Conservation (phyloP, 2,888 invertebrate species). For the Xestia c-nigrum region DNA sequence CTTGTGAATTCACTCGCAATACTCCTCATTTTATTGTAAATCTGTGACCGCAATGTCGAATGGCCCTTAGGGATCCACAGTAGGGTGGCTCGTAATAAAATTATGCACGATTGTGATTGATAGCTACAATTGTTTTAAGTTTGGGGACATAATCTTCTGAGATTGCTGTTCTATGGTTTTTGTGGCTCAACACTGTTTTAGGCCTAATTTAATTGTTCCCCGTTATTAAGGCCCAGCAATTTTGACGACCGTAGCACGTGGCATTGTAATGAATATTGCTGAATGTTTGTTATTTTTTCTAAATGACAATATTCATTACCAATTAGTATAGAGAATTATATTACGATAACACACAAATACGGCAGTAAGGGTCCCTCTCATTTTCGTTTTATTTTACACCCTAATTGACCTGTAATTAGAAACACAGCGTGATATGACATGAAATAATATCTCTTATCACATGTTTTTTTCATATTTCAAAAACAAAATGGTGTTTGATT, state of each 20-base stretch:
- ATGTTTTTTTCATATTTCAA: constrained; percentile 12
- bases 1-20: constrained; percentile 78
- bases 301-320: constrained; percentile 8
- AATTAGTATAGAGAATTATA: constrained; percentile 12
- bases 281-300: not conserved
- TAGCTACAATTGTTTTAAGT: constrained; percentile 67
- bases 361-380: not conserved
- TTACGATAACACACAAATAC: constrained; percentile 6
- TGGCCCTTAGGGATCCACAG: constrained; percentile 66
- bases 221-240: not conserved
- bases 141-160: constrained; percentile 37
- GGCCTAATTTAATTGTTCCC: not conserved
- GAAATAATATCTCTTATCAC: not conserved
- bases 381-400: not conserved
- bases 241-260: not conserved
- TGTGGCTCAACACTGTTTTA: not conserved
- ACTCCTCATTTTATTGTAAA: constrained; percentile 81
- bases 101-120: constrained; percentile 69
- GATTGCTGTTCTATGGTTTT: constrained; percentile 1
- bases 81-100: constrained; percentile 69
- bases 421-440: constrained; percentile 3
- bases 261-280: not conserved
- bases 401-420: constrained; percentile 17
- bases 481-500: constrained; percentile 19
- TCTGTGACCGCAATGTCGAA: constrained; percentile 81